Evolutionary conservation across 1,140 invertebrate genomes (phyloP).

Genomic region (Heterodera schachtii): DNA sequence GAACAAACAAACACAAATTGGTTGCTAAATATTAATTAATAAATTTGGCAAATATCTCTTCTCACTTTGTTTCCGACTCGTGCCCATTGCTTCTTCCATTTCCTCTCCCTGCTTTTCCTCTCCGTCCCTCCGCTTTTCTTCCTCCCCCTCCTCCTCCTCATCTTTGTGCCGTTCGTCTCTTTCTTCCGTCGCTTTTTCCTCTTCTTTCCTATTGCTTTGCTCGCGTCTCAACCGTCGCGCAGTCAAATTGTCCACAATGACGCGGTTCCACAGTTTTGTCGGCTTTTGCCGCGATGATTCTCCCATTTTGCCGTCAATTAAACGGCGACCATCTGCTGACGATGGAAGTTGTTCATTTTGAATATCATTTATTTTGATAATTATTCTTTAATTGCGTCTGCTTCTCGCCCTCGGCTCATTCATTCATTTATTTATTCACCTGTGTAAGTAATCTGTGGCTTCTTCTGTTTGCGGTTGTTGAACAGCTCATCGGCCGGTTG

Average conservation of each 20-base stretch:
- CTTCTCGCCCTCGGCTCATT: too few relatives aligned
- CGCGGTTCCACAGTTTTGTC: background rate
- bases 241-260: background rate
- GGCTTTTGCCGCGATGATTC: background rate
- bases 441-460: background rate
- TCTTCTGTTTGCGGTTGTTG: background rate
- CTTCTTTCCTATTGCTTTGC: background rate
- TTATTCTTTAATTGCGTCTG: too few relatives aligned
- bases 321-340: background rate
- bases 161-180: background rate
- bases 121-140: background rate
- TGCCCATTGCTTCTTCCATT: too few relatives aligned
- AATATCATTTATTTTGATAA: background rate
- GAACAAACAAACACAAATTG: background rate
- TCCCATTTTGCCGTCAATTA: constrained; percentile 1
- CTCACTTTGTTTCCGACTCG: too few relatives aligned
- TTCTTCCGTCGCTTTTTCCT: background rate
- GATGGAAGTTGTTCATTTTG: too few relatives aligned
- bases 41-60: too few relatives aligned
- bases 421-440: background rate
- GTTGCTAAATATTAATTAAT: background rate
- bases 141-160: background rate
- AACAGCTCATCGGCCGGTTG: background rate
- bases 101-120: too few relatives aligned
- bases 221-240: background rate